Evolutionary conservation across 2,888 invertebrate genomes (phyloP).

Genomic region (Rhodophaea formosa): DNA sequence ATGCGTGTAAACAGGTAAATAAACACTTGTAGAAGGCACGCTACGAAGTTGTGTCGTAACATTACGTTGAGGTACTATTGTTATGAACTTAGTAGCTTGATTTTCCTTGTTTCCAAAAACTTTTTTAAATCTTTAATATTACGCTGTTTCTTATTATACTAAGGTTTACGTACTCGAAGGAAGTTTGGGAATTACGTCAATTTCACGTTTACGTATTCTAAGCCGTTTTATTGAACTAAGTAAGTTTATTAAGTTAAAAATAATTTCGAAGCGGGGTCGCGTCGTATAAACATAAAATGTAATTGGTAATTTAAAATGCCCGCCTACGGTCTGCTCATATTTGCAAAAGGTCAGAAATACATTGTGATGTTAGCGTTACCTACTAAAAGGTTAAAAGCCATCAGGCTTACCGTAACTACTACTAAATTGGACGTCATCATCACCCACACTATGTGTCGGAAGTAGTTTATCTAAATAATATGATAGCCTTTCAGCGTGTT

Average conservation of each 20-base stretch:
- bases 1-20: constrained; percentile 58
- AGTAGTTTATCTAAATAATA: too few species aligned
- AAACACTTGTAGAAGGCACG: constrained; percentile 67
- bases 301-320: constrained; percentile 7
- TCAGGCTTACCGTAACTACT: too few species aligned
- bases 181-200: too few species aligned
- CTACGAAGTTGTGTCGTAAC: constrained; percentile 34
- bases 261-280: neutral
- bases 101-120: neutral
- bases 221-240: too few species aligned
- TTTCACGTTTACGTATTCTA: too few species aligned
- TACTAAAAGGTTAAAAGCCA: neutral
- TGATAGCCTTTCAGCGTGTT: too few species aligned
- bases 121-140: neutral
- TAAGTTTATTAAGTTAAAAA: too few species aligned
- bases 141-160: too few species aligned
- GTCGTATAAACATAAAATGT: constrained; percentile 6
- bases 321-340: constrained; percentile 1
- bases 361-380: neutral
- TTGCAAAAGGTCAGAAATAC: constrained; percentile 7
- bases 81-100: neutral
- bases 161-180: too few species aligned
- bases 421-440: too few species aligned
- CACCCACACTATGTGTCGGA: too few species aligned
- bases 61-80: constrained; percentile 20